These are phyloP conservation scores for Tenualosa ilisha DNA, from an alignment of 2,797 vertebrate genomes.

Conservation along the genomic window DNA sequence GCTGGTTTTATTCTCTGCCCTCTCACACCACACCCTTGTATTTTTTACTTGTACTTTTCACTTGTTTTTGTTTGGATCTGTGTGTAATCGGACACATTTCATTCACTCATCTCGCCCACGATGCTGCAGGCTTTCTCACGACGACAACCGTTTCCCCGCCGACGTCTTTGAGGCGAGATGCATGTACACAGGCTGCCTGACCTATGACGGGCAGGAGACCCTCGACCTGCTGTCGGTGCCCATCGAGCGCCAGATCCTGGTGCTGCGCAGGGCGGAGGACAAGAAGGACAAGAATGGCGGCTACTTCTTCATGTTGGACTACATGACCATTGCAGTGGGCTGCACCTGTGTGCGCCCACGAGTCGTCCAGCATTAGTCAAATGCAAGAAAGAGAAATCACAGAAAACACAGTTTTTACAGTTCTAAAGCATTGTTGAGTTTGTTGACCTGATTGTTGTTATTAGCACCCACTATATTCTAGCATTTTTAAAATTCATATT, in stretches of 20 bases:
- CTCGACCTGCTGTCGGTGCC: conserved; percentile 64
- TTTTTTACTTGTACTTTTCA: neutral
- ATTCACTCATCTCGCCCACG: neutral
- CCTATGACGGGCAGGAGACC: conserved; percentile 57
- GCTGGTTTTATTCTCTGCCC: too few species aligned
- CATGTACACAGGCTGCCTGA: conserved; percentile 64
- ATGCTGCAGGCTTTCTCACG: conserved; percentile 52
- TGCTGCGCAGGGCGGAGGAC: conserved; percentile 58
- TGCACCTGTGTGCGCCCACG: conserved; percentile 75
- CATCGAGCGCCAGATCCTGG: conserved; percentile 68
- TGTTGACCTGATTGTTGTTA: neutral
- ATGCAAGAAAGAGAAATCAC: neutral
- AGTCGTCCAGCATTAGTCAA: conserved; percentile 45
- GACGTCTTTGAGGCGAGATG: conserved; percentile 64
- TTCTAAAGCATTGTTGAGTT: neutral
- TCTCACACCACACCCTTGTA: neutral
- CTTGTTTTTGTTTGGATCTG: neutral
- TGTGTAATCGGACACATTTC: neutral
- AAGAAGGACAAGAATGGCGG: conserved; percentile 33
- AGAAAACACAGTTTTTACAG: neutral
- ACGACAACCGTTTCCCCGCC: conserved; percentile 54
- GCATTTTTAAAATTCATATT: neutral
- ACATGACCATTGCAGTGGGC: conserved; percentile 69
- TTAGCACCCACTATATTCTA: neutral
- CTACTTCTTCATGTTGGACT: conserved; percentile 67